Evolutionary conservation across 1,140 invertebrate genomes (phyloP).

Genomic region (Drosophila burlai): DNA sequence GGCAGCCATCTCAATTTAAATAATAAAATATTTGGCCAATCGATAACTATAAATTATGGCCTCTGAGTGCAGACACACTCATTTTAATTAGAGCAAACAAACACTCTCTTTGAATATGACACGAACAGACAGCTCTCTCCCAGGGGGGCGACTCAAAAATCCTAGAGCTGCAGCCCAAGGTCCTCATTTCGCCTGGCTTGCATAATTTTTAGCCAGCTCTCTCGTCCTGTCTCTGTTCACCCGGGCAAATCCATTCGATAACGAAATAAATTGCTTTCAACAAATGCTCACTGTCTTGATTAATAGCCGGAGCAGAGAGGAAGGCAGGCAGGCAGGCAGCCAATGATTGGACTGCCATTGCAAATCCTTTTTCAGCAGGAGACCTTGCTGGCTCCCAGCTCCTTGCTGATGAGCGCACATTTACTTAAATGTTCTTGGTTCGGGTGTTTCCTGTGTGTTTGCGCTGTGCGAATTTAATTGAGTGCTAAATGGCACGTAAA

Average conservation of each 20-base stretch:
- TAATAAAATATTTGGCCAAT: conserved; percentile 59
- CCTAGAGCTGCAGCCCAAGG: conserved; percentile 19
- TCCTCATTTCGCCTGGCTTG: conserved; percentile 42
- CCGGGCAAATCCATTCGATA: conserved; percentile 69
- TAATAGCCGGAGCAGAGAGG: conserved; percentile 60
- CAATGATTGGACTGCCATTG: conserved; percentile 40
- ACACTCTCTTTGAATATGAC: conserved; percentile 12
- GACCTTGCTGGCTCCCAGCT: conserved; percentile 13
- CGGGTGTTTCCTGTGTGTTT: conserved; percentile 59
- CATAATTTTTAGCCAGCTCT: conserved; percentile 54
- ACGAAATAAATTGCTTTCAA: conserved; percentile 82
- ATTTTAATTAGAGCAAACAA: conserved; percentile 56
- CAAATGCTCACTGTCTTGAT: conserved; percentile 77
- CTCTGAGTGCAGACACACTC: conserved; percentile 1
- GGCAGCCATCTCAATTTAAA: conserved; percentile 50
- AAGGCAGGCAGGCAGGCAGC: conserved; percentile 32
- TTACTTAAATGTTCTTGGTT: conserved; percentile 68
- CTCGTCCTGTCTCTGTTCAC: conserved; percentile 3
- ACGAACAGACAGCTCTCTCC: conserved; percentile 10
- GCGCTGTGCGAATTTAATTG: conserved; percentile 79
- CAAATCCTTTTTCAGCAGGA: conserved; percentile 36
- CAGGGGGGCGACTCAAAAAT: conserved; percentile 10
- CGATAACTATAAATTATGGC: conserved; percentile 62
- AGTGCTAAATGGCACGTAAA: conserved; percentile 85
- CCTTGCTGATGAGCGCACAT: conserved; percentile 74